Evolutionary conservation across 1,140 invertebrate genomes (phyloP), one percentile per base, ranked within the genome.

Genomic region (Bicyclus anynana): DNA sequence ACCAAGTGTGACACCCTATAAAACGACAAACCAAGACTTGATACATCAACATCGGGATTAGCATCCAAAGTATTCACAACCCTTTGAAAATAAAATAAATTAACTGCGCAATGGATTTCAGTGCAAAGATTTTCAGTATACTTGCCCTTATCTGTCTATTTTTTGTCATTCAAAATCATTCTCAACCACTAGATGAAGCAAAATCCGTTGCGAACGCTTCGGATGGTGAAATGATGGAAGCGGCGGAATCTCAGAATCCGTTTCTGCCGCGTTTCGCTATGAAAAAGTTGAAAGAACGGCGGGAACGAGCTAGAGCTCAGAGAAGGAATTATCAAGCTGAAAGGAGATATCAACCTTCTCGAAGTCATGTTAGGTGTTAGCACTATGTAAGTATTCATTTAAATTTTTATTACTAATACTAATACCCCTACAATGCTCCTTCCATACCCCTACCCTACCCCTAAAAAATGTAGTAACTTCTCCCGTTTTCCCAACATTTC

Each of bases 191-290:
- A 12, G 67, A 72, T 20, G 67, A 70, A 16, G 16, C 40, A 2
- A 75, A 70, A 49, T 54, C 27, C 5, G 37, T 56, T 13, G 18
- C 40, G 23, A 27, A 26, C 16, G 5, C 59, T 2, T 26, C 42
- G 3, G 59, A 60, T 9, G 65, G 59, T 6, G 81, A 87, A 48
- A 77, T 84, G 61, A 86, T 88, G 84, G 81, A 82, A 50, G 69
- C 65, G 14, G 84, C 84, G 5, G 84, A 84, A 54, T 55, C 72
- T 0, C 78, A 81, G 52, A 77, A 84, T 60, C 83, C 83, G 0
- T 86, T 86, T 27, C 38, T 86, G 42, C 84, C 83, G 5, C 62
- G 76, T 23, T 87, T 87, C 53, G 78, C 84, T 0, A 87, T 87
- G 81, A 84, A 65, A 51, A 68, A 47, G 29, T 55, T 87, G 5